Conservation (phyloP, 2,113 vertebrate species). For the Ondatra zibethicus region DNA sequence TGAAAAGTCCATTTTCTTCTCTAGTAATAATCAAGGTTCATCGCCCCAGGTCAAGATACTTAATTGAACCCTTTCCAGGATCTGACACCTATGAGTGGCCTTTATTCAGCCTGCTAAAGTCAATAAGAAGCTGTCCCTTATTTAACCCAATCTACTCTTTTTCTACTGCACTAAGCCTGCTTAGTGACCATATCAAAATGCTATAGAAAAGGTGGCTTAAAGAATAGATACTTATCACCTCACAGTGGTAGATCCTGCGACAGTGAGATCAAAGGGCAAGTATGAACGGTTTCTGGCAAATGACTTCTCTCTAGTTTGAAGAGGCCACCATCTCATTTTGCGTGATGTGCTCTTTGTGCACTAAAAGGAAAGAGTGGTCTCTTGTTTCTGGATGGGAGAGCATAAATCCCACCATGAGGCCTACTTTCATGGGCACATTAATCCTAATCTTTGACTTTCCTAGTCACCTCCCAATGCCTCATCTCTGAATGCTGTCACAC, state of each 20-base stretch:
- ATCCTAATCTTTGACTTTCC: background rate
- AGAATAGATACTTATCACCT: background rate
- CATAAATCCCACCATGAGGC: background rate
- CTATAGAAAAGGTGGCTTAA: background rate
- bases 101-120: background rate
- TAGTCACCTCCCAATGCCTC: background rate
- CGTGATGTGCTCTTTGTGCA: background rate
- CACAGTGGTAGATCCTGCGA: background rate
- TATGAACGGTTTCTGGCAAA: background rate
- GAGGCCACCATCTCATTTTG: background rate
- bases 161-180: background rate
- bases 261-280: background rate
- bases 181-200: background rate
- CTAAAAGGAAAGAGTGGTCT: background rate
- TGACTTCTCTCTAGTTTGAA: background rate
- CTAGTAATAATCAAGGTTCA: background rate
- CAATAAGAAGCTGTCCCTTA: background rate
- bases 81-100: background rate
- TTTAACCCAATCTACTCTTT: background rate
- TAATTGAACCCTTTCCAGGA: background rate
- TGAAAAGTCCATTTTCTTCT: background rate
- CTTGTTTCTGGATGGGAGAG: background rate
- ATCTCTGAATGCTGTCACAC: background rate
- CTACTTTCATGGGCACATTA: background rate
- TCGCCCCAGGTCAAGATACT: background rate